Evolutionary conservation across 2,888 invertebrate species (phyloP).

Genomic region (Nemotelus nigrinus): DNA sequence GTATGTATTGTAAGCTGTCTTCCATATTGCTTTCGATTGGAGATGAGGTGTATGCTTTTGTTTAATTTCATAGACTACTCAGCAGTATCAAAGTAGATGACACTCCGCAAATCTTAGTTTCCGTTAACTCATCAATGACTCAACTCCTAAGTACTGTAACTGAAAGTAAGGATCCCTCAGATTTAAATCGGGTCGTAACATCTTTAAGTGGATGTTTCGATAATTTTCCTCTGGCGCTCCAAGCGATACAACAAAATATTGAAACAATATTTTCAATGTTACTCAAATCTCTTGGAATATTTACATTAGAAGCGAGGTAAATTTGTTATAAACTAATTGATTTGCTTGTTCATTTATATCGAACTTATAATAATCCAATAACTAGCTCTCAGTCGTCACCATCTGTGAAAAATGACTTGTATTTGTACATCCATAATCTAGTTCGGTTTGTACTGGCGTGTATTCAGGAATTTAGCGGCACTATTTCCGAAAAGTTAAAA

Average conservation of each 20-base stretch:
- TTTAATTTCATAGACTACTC: slow-evolving; percentile 35
- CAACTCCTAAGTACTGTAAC: not conserved
- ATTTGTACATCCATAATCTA: slow-evolving; percentile 63
- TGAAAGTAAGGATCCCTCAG: not conserved
- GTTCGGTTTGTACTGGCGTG: slow-evolving; percentile 63
- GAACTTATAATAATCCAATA: not conserved
- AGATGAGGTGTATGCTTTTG: no score
- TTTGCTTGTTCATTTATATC: not conserved
- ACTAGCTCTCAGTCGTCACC: slow-evolving; percentile 58
- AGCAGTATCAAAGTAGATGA: not conserved
- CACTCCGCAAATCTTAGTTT: not conserved
- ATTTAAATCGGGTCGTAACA: slow-evolving; percentile 52
- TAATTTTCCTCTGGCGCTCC: slow-evolving; percentile 60
- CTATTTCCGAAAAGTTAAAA: slow-evolving; percentile 56
- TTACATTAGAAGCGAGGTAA: slow-evolving; percentile 57
- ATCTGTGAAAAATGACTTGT: slow-evolving; percentile 61
- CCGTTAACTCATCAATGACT: not conserved
- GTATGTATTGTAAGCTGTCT: no score
- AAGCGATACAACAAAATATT: slow-evolving; percentile 56
- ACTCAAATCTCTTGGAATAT: slow-evolving; percentile 56
- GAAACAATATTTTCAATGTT: slow-evolving; percentile 56
- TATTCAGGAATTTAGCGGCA: slow-evolving; percentile 60
- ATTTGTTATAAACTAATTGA: slow-evolving; percentile 4
- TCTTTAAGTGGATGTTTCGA: slow-evolving; percentile 60
- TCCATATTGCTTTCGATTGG: no score